Evolutionary conservation across 2,113 vertebrate species (phyloP), one percentile per base, ranked within the genome.

Genomic region (Prolemur simus): DNA sequence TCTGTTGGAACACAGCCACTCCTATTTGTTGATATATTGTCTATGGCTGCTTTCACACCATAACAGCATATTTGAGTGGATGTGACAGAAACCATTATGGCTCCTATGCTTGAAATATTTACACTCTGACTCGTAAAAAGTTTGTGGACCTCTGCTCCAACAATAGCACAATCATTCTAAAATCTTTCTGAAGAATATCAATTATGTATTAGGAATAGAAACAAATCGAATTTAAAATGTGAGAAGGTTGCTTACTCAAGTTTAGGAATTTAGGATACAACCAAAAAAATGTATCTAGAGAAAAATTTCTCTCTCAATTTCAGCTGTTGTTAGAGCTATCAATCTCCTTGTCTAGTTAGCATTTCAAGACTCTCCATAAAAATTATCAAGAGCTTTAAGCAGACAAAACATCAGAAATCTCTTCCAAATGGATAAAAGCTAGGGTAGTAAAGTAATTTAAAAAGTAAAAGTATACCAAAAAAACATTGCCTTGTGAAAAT

Each of bases 301-400:
- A 92, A 85, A 9, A 85, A 91, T 74, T 80, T 92, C 64, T 80
- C 49, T 87, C 39, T 81, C 27, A 66, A 71, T 82, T 95, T 96
- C 45, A 82, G 68, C 68, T 81, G 3, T 64, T 97, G 88, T 52
- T 68, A 97, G 92, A 39, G 9, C 69, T 91, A 89, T 95, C 52
- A 47, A 56, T 93, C 84, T 96, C 45, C 95, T 93, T 98, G 89
- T 89, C 69, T 90, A 77, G 58, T 96, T 88, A 95, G 32, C 93
- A 89, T 95, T 94, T 93, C 85, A 87, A 96, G 91, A 84, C 78
- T 39, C 29, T n/a, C 2, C 56, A 23, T 1, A 96, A 87, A 77
- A 98, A 34, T 96, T 71, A 97, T 89, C 89, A 97, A 98, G 94
- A 97, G 42, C 80, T 93, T 87, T 3, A 80, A 82, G 73, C 54